Evolutionary conservation across 2,888 invertebrate species (phyloP), one percentile per base, ranked within the genome.

Genomic region (Helobdella robusta): DNA sequence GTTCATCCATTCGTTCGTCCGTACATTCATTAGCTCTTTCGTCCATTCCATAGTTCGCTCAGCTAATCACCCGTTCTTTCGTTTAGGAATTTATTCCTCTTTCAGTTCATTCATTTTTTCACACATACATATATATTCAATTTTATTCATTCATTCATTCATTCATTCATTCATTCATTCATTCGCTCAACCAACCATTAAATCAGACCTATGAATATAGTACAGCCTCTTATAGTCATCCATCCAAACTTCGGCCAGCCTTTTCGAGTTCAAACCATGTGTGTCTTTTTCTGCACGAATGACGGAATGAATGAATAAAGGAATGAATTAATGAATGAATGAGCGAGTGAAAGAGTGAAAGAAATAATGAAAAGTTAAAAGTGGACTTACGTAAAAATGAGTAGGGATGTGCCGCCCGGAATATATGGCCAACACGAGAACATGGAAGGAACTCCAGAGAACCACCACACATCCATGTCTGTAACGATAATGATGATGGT

Each of bases 201-300:
- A 52, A 15, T 18, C n/a, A 52, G 8, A n/a, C 52, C 15, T 52
- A 52, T 20, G 23, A 11, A n/a, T 11, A 52, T 52, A 52, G 81
- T 92, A 95, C 65, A 95, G 83, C 69, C 91, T 84, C 61, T 91
- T 90, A 77, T 92, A 97, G 59, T 90, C 90, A 77, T 97, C 95
- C 95, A 95, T 94, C 95, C 95, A 95, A 5, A 93, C 93, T 64
- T 91, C 87, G 0, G 91, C 94, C 81, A 94, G 84, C 44, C 97
- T 85, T 48, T 91, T 93, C 0, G 94, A 94, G 81, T 97, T 97
- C 68, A 94, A 88, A 72, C 93, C 95, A 80, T 95, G 95, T 0
- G 69, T 67, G 64, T 72, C 70, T 48, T 72, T 71, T 46, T 70
- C 68, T 58, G 67, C 64, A 40, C 44, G n/a, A 40, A 40, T 40